Evolutionary conservation across 1,140 invertebrate species (phyloP), one percentile per base, ranked within the genome.

Genomic region (Drosophila trapezifrons): DNA sequence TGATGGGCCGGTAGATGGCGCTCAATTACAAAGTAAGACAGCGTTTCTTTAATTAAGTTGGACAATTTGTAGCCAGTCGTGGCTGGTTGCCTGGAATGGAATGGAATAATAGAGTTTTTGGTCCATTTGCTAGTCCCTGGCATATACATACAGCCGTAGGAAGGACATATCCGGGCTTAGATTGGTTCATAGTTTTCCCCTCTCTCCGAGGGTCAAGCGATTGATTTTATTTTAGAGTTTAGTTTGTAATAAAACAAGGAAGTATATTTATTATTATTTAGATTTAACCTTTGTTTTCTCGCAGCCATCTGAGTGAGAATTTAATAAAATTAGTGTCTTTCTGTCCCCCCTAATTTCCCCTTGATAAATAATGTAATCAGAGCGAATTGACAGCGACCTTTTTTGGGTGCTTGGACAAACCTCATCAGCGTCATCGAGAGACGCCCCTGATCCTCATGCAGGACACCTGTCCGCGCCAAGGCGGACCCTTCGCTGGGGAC

Each of bases 21-120:
- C 82, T 86, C 82, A 81, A 87, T 86, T 78, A 87, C 83, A 72
- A 77, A 84, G 73, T 87, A 76, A 84, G 86, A 89, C 84, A 87
- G 76, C 76, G 80, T 80, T 87, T 84, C 84, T 87, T 87, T 87
- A 87, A 87, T 87, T 87, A 89, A 87, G 84, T 87, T 84, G 76
- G 55, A 80, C 84, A 87, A 87, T 89, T 89, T 87, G 84, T 89
- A 71, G 84, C 76, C 80, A 80, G 80, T 84, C 82, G 84, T 67
- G 65, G 74, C 32, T 42, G 15, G 42, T 43, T 22, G 55, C 37
- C 43, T 59, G 54, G 40, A 42, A 57, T 35, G 67, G 42, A 32
- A 66, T 67, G 62, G 45, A 46, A 57, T 71, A 70, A 58, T 58
- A 57, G 66, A 58, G 65, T 49, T 57, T 71, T 71, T 70, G 42